These are phyloP conservation scores for Bombyx mandarina DNA, from an alignment of 1,140 invertebrate species.

Conservation along the genomic window DNA sequence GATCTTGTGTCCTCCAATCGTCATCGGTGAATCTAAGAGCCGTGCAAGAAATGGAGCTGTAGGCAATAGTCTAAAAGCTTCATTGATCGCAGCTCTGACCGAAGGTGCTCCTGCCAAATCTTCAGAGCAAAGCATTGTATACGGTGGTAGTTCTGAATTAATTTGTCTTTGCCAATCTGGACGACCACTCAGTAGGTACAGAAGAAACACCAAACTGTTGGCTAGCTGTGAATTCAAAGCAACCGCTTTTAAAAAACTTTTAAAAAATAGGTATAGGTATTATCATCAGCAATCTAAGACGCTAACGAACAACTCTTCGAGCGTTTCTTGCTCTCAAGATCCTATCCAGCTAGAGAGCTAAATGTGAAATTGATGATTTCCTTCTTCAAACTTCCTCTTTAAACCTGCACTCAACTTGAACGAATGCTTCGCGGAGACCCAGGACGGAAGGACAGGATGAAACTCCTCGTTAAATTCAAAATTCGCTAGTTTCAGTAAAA, in stretches of 20 bases:
- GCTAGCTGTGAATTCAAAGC: conserved; percentile 74
- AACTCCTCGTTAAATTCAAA: no score
- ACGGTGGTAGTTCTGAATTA: conserved; percentile 79
- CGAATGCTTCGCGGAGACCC: no score
- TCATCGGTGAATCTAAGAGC: conserved; percentile 82
- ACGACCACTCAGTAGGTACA: conserved; percentile 82
- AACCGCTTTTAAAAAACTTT: neutral
- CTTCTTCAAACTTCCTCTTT: no score
- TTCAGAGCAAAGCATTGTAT: conserved; percentile 73
- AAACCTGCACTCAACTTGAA: no score
- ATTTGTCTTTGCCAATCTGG: conserved; percentile 80
- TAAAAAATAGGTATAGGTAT: no score
- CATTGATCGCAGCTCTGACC: conserved; percentile 87
- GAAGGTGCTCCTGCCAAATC: conserved; percentile 79
- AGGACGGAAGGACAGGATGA: no score
- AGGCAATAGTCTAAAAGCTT: conserved; percentile 87
- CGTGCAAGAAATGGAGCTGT: conserved; percentile 88
- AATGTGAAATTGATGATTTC: no score
- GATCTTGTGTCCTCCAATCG: conserved; percentile 82
- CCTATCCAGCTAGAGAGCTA: no score
- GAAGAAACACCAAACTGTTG: conserved; percentile 84
- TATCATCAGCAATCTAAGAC: no score
- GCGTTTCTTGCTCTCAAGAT: no score
- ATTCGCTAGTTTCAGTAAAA: no score
- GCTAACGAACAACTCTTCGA: no score